These are phyloP conservation scores for Columba livia DNA, from an alignment of 2,113 vertebrate genomes.

Conservation along the genomic window DNA sequence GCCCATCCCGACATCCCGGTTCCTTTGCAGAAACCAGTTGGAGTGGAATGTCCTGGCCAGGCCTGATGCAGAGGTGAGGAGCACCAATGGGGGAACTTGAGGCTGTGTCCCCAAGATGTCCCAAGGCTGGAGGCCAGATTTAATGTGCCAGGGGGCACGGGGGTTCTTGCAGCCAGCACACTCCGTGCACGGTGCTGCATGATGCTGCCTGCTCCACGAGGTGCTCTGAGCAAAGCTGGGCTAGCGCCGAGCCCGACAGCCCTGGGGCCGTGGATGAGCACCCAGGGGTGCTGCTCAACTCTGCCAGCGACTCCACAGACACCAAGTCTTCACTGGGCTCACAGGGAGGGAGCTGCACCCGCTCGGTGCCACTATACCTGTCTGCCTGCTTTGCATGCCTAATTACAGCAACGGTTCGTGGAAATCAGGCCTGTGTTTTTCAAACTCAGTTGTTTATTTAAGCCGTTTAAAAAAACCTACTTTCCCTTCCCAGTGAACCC, in stretches of 20 bases:
- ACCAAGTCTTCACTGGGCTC: fast-evolving
- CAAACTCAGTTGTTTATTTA: not conserved
- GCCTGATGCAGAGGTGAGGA: not conserved
- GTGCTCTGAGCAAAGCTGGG: not conserved
- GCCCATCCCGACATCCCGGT: fast-evolving
- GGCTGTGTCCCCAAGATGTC: not conserved
- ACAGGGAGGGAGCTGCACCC: fast-evolving
- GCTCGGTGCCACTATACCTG: not conserved
- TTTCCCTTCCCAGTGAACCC: not conserved
- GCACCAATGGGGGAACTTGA: not conserved
- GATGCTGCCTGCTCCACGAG: fast-evolving
- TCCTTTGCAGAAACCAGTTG: fast-evolving
- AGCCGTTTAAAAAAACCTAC: not conserved
- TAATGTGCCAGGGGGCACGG: fast-evolving
- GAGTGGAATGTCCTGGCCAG: not conserved
- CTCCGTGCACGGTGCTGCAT: fast-evolving
- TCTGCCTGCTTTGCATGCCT: not conserved
- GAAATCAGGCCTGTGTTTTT: not conserved
- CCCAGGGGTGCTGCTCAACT: not conserved
- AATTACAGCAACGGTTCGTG: not conserved
- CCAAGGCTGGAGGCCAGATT: not conserved
- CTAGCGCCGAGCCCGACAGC: not conserved
- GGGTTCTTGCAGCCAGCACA: not conserved
- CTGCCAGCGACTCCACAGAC: fast-evolving
- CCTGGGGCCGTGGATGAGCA: not conserved